phyloP scores from a whole-genome alignment of 2,797 vertebrate genomes.

The Falco cherrug region DNA sequence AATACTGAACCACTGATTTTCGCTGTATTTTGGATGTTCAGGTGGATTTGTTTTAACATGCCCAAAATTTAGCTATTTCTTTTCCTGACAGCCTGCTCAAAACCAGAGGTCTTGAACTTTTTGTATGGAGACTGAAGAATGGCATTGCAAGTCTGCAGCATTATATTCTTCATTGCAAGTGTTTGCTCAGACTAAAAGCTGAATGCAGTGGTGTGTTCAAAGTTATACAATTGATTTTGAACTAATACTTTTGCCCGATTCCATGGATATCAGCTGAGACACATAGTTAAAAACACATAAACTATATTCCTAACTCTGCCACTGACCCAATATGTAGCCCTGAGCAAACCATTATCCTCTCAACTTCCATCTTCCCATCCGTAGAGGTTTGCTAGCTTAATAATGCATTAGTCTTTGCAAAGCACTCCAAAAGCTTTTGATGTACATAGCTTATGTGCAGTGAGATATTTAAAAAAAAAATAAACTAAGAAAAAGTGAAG shows the following conservation, averaged over 20 bases:
- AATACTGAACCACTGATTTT: neutral
- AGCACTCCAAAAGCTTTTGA: slow-evolving; percentile 1
- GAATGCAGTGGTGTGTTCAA: neutral
- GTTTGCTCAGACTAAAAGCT: neutral
- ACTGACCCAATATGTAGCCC: neutral
- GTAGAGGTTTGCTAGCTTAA: neutral
- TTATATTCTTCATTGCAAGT: neutral
- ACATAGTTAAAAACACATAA: neutral
- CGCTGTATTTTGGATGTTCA: neutral
- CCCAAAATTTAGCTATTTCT: neutral
- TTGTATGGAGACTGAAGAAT: neutral
- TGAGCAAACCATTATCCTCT: neutral
- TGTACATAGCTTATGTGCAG: neutral
- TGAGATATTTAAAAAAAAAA: neutral
- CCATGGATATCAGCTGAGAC: neutral
- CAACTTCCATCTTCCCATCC: slow-evolving; percentile 1
- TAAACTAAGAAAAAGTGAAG: neutral
- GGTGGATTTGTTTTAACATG: neutral
- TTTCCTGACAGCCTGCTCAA: neutral
- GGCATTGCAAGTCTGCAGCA: neutral
- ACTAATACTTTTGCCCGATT: neutral
- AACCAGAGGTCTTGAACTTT: neutral
- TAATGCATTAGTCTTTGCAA: slow-evolving; percentile 27
- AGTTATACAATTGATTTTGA: neutral
- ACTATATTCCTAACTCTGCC: neutral